Conservation (phyloP, 2,888 invertebrate genomes). For the Trichacis sp. region DNA sequence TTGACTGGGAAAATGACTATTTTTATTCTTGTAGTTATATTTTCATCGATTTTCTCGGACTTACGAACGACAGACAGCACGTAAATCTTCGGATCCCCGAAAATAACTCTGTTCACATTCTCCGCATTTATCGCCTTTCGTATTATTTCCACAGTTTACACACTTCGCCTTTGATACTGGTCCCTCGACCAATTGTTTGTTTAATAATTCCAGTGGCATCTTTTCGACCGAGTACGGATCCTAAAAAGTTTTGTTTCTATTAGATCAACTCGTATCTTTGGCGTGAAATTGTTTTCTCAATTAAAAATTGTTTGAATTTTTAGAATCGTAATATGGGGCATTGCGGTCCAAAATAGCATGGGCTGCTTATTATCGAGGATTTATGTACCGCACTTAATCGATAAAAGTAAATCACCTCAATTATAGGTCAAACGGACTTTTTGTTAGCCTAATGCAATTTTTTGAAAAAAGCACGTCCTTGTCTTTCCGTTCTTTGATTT, state of each 20-base stretch:
- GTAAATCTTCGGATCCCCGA: not conserved
- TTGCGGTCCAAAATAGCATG: too few relatives aligned
- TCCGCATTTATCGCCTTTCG: conserved; percentile 86
- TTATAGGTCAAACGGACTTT: too few relatives aligned
- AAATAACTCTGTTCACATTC: conserved; percentile 78
- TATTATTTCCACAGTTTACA: conserved; percentile 84
- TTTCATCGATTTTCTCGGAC: too few relatives aligned
- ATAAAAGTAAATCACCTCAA: too few relatives aligned
- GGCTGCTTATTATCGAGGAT: too few relatives aligned
- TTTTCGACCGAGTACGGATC: conserved; percentile 64
- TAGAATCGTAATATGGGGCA: too few relatives aligned
- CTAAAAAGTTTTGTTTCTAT: conserved; percentile 34
- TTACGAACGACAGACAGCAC: not conserved
- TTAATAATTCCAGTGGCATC: conserved; percentile 71
- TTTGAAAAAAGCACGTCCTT: too few relatives aligned
- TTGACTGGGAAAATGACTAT: too few relatives aligned
- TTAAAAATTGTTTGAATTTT: not conserved
- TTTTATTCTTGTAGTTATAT: too few relatives aligned
- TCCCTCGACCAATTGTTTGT: conserved; percentile 77
- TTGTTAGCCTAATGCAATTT: too few relatives aligned
- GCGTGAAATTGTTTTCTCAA: not conserved
- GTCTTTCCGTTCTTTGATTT: too few relatives aligned
- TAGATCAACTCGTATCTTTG: not conserved
- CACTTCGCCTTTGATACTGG: conserved; percentile 83
- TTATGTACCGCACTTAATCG: too few relatives aligned